A percentile compares a stretch with the other conserved stretches of the same genome.
phyloP scores from a whole-genome alignment of 2,113 vertebrate genomes.

The Nannospalax galili region DNA sequence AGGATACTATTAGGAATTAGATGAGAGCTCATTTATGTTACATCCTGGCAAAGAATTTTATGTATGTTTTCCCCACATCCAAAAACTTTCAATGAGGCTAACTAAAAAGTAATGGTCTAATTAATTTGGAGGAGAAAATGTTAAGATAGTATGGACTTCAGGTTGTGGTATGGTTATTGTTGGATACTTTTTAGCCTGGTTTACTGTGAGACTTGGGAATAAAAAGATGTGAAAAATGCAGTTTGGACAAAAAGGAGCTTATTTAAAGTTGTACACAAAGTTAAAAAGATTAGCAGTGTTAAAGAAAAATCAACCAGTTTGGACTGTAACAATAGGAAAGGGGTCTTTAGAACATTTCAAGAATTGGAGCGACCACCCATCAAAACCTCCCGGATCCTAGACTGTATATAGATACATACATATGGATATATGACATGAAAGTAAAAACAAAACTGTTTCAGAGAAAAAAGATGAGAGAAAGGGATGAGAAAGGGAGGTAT shows the following conservation, averaged over 20 bases:
- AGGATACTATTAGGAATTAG: not conserved
- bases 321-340: not conserved
- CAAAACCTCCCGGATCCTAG: not conserved
- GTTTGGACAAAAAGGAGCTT: not conserved
- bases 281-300: not conserved
- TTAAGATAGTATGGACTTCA: not conserved
- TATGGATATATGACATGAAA: not conserved
- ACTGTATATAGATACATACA: not conserved
- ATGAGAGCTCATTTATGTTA: not conserved
- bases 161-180: not conserved
- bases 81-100: not conserved
- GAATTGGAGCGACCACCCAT: not conserved
- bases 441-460: not conserved
- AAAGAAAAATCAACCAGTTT: not conserved
- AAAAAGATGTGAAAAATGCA: not conserved
- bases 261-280: not conserved
- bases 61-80: not conserved
- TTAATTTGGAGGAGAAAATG: not conserved
- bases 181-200: not conserved
- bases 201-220: not conserved
- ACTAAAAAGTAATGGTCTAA: not conserved
- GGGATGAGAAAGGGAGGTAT: not conserved
- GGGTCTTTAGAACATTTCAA: not conserved
- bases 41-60: not conserved
- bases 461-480: too few species aligned